phyloP scores from a whole-genome alignment of 2,797 vertebrate species.

The Mergus octosetaceus region DNA sequence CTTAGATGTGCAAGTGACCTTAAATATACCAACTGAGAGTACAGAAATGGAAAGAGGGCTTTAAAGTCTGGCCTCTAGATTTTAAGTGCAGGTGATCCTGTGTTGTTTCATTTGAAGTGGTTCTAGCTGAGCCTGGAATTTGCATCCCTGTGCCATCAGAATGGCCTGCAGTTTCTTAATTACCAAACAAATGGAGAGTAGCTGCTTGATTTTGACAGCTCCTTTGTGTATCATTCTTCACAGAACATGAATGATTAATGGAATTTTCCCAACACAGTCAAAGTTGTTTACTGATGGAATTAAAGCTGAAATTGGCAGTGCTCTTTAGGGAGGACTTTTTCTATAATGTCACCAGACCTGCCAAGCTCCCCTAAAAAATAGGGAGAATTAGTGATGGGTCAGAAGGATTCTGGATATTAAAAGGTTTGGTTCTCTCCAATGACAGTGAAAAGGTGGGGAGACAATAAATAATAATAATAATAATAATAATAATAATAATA shows the following conservation, averaged over 20 bases:
- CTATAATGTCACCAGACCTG: constrained; percentile 74
- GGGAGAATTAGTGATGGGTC: constrained; percentile 71
- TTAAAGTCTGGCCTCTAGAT: constrained; percentile 5
- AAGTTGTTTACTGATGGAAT: constrained; percentile 83
- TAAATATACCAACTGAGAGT: neutral
- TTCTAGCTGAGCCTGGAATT: constrained; percentile 66
- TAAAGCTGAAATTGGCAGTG: constrained; percentile 80
- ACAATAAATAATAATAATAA: neutral
- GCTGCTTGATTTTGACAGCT: constrained; percentile 76
- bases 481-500: neutral
- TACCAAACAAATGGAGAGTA: constrained; percentile 81
- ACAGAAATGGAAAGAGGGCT: neutral
- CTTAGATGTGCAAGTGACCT: constrained; percentile 24
- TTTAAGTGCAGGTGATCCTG: constrained; percentile 52
- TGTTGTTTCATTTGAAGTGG: constrained; percentile 23
- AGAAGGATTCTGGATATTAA: constrained; percentile 62
- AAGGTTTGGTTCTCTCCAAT: constrained; percentile 35
- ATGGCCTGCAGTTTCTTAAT: constrained; percentile 79
- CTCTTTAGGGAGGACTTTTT: constrained; percentile 77
- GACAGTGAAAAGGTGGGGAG: neutral
- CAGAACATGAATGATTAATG: constrained; percentile 84
- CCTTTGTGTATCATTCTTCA: constrained; percentile 80
- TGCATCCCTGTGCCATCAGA: constrained; percentile 60
- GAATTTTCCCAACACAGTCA: constrained; percentile 81
- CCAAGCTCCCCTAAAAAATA: constrained; percentile 77